These are phyloP conservation scores for Decapterus maruadsi DNA, from an alignment of 2,797 vertebrate species.

Conservation along the genomic window DNA sequence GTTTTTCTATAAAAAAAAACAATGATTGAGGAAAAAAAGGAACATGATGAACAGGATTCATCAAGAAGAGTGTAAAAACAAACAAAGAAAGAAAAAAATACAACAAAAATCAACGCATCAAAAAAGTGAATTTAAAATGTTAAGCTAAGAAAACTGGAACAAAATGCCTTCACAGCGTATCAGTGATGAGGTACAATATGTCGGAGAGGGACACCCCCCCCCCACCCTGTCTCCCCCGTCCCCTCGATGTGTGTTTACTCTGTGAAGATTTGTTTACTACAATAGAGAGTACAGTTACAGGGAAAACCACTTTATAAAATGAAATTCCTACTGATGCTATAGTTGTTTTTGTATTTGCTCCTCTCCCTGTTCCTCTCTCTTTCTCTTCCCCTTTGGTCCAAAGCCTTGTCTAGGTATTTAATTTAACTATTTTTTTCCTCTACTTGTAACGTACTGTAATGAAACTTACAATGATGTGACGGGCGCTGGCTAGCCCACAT, in stretches of 20 bases:
- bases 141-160: constrained; percentile 65
- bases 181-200: constrained; percentile 57
- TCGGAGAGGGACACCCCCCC: constrained; percentile 50
- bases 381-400: constrained; percentile 40
- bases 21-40: constrained; percentile 28
- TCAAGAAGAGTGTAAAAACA: constrained; percentile 65
- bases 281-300: constrained; percentile 77
- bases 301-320: constrained; percentile 78
- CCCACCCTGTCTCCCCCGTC: constrained; percentile 25
- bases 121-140: constrained; percentile 46
- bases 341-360: constrained; percentile 71
- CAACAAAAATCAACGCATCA: constrained; percentile 15
- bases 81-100: constrained; percentile 3
- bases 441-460: constrained; percentile 75
- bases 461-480: constrained; percentile 71
- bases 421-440: constrained; percentile 49
- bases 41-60: constrained; percentile 86
- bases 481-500: constrained; percentile 81
- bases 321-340: constrained; percentile 76
- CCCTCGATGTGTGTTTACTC: constrained; percentile 77
- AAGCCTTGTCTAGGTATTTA: constrained; percentile 59
- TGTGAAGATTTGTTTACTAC: constrained; percentile 81
- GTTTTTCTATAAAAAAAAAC: constrained; percentile 77
- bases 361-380: constrained; percentile 21
- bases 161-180: constrained; percentile 64